Evolutionary conservation across 2,797 vertebrate species (phyloP).

Genomic region (Pangasius mekongensis): DNA sequence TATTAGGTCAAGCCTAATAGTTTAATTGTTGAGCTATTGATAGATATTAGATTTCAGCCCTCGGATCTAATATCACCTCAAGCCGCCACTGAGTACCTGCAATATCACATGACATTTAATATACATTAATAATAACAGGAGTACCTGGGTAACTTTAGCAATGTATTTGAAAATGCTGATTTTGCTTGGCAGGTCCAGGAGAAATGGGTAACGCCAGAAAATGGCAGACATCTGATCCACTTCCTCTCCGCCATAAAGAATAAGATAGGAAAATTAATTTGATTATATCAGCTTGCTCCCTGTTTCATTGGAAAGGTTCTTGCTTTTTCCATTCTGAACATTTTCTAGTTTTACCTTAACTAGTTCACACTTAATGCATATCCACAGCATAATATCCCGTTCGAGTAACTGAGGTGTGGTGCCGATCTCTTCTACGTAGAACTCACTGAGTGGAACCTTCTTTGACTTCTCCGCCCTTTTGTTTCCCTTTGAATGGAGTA

Average conservation of each 20-base stretch:
- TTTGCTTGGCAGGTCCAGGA: conserved; percentile 68
- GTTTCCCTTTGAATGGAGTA: conserved; percentile 65
- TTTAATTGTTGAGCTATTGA: neutral
- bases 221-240: conserved; percentile 51
- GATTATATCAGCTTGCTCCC: neutral
- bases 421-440: conserved; percentile 66
- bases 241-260: conserved; percentile 60
- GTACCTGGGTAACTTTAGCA: conserved; percentile 53
- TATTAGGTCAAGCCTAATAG: neutral
- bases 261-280: neutral
- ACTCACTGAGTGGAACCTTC: conserved; percentile 69
- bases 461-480: conserved; percentile 59
- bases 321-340: neutral
- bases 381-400: conserved; percentile 48
- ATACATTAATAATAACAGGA: neutral
- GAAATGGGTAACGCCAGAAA: conserved; percentile 73
- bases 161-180: conserved; percentile 54
- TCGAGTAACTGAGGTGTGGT: accelerated
- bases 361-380: neutral
- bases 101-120: neutral
- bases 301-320: neutral
- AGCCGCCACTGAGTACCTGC: neutral
- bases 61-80: neutral
- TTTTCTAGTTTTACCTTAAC: conserved; percentile 60
- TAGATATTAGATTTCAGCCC: neutral